A percentile compares a stretch with the other conserved stretches of the same genome.
Conservation (phyloP, 2,797 vertebrate genomes). For the Sebastes paucispinis region DNA sequence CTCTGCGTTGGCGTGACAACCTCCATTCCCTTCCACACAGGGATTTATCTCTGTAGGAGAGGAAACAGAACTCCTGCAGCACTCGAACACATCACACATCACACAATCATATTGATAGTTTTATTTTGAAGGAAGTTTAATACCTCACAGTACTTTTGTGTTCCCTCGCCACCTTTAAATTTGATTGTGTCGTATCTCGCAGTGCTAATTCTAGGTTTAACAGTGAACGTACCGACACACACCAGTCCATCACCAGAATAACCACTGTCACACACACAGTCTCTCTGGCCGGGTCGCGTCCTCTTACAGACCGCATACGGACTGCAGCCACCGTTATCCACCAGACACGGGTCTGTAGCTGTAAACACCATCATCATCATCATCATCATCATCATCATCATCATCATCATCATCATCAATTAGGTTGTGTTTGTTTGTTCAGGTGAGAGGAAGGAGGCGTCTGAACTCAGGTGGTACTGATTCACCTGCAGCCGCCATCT, state of each 20-base stretch:
- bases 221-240: constrained; percentile 83
- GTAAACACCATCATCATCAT: not conserved
- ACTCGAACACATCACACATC: constrained; percentile 4
- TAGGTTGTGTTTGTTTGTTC: too few relatives aligned
- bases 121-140: not conserved
- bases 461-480: not conserved
- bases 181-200: not conserved
- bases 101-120: not conserved
- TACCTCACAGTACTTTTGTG: not conserved
- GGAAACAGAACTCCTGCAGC: constrained; percentile 15
- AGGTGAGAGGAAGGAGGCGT: too few relatives aligned
- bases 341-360: constrained; percentile 86
- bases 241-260: constrained; percentile 88
- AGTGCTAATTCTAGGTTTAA: not conserved
- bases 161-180: not conserved
- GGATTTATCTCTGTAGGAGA: constrained; percentile 89
- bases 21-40: constrained; percentile 85
- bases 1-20: constrained; percentile 87
- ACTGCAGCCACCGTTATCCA: constrained; percentile 88
- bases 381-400: not conserved
- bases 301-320: constrained; percentile 84
- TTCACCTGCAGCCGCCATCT: not conserved
- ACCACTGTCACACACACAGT: constrained; percentile 83
- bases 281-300: constrained; percentile 85
- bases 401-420: not conserved